Evolutionary conservation across 2,888 invertebrate genomes (phyloP).

Genomic region (Unio delphinus): DNA sequence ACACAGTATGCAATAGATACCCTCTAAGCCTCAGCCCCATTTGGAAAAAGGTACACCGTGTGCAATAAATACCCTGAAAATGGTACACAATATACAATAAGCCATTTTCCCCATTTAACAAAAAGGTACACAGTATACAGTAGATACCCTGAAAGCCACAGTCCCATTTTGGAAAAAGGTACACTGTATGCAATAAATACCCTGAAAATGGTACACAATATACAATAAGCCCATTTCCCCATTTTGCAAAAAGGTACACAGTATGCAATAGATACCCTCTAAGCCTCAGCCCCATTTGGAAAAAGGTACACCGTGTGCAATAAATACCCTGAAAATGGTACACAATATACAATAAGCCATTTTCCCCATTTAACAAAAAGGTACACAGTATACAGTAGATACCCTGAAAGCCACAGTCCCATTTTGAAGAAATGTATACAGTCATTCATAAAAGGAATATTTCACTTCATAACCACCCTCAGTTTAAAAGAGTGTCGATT

Average conservation of each 20-base stretch:
- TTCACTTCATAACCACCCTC: too few species aligned
- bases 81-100: too few species aligned
- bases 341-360: too few species aligned
- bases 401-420: not conserved
- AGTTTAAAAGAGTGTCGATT: too few species aligned
- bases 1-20: conserved; percentile 1
- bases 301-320: conserved; percentile 75
- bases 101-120: conserved; percentile 94
- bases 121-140: conserved; percentile 77
- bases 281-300: conserved; percentile 80
- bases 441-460: not conserved
- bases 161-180: not conserved
- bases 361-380: conserved; percentile 67
- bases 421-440: not conserved
- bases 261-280: conserved; percentile 75
- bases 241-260: not conserved
- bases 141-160: not conserved
- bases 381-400: conserved; percentile 33
- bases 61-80: conserved; percentile 89
- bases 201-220: too few species aligned
- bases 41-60: conserved; percentile 71
- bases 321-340: not conserved
- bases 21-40: not conserved
- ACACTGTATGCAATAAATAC: not conserved
- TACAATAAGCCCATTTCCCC: not conserved